Evolutionary conservation across 2,888 invertebrate species (phyloP), one percentile per base, ranked within the genome.

Genomic region (Hetaerina titia): DNA sequence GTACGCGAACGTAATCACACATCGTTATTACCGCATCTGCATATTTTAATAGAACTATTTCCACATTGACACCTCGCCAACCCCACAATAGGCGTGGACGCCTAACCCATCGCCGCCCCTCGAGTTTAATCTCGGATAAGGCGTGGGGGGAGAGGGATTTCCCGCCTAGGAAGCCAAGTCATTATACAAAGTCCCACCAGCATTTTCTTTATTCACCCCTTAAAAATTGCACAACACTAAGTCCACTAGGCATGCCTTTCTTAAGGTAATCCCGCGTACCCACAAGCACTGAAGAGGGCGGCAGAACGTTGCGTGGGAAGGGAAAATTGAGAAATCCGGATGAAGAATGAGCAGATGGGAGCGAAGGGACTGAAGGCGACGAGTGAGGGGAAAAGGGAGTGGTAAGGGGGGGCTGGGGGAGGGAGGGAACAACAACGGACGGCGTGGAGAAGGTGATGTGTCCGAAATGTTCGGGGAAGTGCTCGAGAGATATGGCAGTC

Each of bases 11-110:
- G 22, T 25, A 45, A 64, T 64, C 90, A 31, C 45, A 17, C 19
- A 17, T 45, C 45, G 64, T 19, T 31, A 64, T 64, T 90, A 63
- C 31, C 17, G 15, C 63, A 45, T 92, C 56, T 92, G 57, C n/a
- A 74, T 92, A 25, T 69, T 92, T 92, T 69, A 92, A 92, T 74
- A n/a, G 60, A 90, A 64, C 64, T 64, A 17, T 89, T 90, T 90
- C 11, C 63, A 15, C 22, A 15, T 15, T 81, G 13, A 31, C 90
- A 64, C 90, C 90, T 64, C 8, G 45, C 63, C 11, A 13, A 89
- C 63, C 90, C 69, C 81, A 81, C 5, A 31, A 15, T 31, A 81
- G 11, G 31, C 15, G 81, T 2, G 81, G 31, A 31, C 13, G 31
- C 15, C 31, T 19, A 63, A 5, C 63, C 17, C 31, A 64, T 63